These are phyloP conservation scores for Leptosomus discolor DNA, from an alignment of 2,113 vertebrate species.

Conservation along the genomic window DNA sequence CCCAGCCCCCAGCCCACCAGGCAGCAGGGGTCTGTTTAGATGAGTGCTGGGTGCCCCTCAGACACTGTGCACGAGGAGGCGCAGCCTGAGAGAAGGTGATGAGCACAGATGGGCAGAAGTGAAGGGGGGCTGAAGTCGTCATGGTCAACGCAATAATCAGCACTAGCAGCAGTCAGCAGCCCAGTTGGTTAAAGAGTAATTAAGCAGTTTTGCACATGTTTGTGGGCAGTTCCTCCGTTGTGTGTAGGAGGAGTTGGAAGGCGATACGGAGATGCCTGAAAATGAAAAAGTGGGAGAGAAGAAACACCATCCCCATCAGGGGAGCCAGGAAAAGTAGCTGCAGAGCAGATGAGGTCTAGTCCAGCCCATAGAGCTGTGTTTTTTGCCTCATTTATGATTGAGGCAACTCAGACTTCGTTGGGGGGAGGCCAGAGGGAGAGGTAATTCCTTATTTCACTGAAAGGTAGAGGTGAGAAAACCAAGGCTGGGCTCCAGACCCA, in stretches of 20 bases:
- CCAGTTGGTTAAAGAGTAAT: background rate
- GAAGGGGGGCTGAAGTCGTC: background rate
- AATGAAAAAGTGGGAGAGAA: background rate
- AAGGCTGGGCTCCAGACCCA: background rate
- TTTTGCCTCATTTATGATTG: background rate
- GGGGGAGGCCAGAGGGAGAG: background rate
- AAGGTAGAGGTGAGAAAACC: background rate
- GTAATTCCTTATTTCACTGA: background rate
- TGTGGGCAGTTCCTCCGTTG: background rate
- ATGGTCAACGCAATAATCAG: background rate
- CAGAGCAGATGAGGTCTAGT: background rate
- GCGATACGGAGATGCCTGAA: background rate
- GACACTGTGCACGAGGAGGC: accelerated
- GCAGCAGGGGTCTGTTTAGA: background rate
- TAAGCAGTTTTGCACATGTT: background rate
- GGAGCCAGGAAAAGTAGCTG: background rate
- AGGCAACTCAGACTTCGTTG: background rate
- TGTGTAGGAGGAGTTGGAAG: conserved; percentile 38
- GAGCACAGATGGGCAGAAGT: background rate
- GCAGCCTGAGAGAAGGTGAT: background rate
- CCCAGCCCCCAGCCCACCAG: too few relatives aligned
- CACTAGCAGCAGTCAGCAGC: background rate
- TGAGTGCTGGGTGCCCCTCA: accelerated
- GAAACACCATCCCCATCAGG: background rate
- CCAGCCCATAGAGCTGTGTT: background rate